Percentiles rank a stretch among this genome's conserved stretches.
Conservation (phyloP, 2,888 invertebrate species). For the Standfussiana lucernea region DNA sequence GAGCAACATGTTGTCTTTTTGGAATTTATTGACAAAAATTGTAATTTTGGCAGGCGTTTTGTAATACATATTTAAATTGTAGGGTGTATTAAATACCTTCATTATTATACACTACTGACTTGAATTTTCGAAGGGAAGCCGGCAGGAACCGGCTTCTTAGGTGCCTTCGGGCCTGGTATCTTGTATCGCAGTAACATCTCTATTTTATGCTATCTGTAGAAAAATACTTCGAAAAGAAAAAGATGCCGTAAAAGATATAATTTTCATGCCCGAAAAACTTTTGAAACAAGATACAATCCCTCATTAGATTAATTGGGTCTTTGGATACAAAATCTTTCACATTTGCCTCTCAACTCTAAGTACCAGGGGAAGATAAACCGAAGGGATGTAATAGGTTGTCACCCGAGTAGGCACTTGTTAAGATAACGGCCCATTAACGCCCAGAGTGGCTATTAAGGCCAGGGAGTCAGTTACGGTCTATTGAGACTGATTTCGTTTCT, state of each 20-base stretch:
- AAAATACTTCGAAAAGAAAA: not conserved
- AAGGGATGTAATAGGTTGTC: slow-evolving; percentile 65
- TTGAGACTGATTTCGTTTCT: slow-evolving; percentile 53
- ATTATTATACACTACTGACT: too few relatives aligned
- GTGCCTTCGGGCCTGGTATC: too few relatives aligned
- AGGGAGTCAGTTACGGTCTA: slow-evolving; percentile 61
- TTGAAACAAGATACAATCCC: slow-evolving; percentile 22
- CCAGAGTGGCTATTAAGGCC: slow-evolving; percentile 62
- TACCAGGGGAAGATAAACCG: slow-evolving; percentile 51
- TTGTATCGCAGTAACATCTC: not conserved
- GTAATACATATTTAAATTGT: too few relatives aligned
- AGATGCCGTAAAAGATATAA: not conserved
- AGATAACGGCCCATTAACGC: slow-evolving; percentile 68
- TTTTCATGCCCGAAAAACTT: slow-evolving; percentile 22
- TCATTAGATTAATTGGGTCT: slow-evolving; percentile 37
- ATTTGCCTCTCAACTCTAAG: slow-evolving; percentile 39
- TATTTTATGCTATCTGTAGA: not conserved
- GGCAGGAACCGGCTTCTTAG: too few relatives aligned
- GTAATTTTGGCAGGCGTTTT: too few relatives aligned
- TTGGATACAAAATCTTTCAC: slow-evolving; percentile 48
- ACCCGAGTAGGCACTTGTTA: slow-evolving; percentile 65
- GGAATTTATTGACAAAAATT: too few relatives aligned
- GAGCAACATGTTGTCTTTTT: too few relatives aligned
- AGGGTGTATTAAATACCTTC: too few relatives aligned
- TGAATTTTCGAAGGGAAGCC: too few relatives aligned